Evolutionary conservation across 2,113 vertebrate species (phyloP).

Genomic region (Podocnemis expansa): DNA sequence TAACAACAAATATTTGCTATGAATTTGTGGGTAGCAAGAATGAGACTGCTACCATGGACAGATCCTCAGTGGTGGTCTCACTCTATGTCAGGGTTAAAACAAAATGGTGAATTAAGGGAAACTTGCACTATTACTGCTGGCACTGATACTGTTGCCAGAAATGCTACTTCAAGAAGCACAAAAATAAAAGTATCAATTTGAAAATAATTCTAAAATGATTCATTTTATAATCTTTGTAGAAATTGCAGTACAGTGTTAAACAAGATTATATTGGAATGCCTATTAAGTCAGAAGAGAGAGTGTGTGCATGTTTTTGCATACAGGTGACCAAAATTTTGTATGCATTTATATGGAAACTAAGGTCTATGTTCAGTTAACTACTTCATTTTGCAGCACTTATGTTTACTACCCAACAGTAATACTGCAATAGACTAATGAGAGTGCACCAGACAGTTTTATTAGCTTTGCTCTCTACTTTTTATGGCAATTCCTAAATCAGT

Average conservation of each 20-base stretch:
- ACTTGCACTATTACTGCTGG: background rate
- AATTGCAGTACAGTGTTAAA: background rate
- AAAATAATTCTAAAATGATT: background rate
- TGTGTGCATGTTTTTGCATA: background rate
- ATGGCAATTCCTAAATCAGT: constrained; percentile 49
- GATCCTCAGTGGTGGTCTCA: background rate
- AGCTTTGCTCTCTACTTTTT: constrained; percentile 25
- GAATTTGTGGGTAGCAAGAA: background rate
- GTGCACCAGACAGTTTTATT: background rate
- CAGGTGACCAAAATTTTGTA: background rate
- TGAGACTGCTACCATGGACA: background rate
- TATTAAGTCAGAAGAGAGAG: too few relatives aligned
- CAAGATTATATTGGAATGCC: background rate
- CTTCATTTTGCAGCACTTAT: background rate
- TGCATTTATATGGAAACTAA: background rate
- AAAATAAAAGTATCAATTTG: background rate
- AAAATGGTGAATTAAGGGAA: background rate
- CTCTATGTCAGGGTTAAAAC: background rate
- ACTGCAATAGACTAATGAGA: background rate
- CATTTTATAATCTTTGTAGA: background rate
- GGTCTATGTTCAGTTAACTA: background rate
- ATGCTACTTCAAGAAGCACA: background rate
- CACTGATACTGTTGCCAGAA: too few relatives aligned
- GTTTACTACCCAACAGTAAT: background rate
- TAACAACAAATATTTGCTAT: background rate